Evolutionary conservation across 2,113 vertebrate genomes (phyloP).

Genomic region (Amblyornis subalaris): DNA sequence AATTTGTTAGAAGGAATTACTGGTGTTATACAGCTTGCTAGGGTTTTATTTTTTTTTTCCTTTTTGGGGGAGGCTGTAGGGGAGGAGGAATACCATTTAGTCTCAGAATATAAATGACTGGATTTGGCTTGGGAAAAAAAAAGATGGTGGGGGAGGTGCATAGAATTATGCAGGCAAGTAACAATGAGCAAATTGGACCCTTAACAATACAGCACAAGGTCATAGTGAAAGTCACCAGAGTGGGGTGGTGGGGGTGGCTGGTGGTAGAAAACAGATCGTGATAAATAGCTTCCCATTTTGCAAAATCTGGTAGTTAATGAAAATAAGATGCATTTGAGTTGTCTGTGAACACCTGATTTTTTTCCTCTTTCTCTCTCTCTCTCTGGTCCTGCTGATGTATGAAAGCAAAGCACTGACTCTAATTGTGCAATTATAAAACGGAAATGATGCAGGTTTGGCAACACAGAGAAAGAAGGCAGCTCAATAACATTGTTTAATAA

Average conservation of each 20-base stretch:
- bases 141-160: constrained; percentile 74
- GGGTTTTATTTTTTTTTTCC: neutral
- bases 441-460: constrained; percentile 88
- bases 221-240: constrained; percentile 86
- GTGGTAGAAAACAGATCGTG: constrained; percentile 91
- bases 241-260: constrained; percentile 80
- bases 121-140: constrained; percentile 75
- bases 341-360: constrained; percentile 75
- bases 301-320: constrained; percentile 94
- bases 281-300: constrained; percentile 95
- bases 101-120: constrained; percentile 88
- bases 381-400: constrained; percentile 89
- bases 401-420: constrained; percentile 90
- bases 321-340: constrained; percentile 81
- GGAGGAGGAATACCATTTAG: constrained; percentile 85
- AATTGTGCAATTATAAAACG: constrained; percentile 99
- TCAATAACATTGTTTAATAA: constrained; percentile 86
- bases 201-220: constrained; percentile 85
- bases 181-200: constrained; percentile 93
- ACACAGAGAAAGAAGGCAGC: constrained; percentile 79
- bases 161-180: constrained; percentile 90
- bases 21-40: constrained; percentile 79
- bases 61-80: constrained; percentile 48
- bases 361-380: constrained; percentile 38
- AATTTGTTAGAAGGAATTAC: constrained; percentile 90